Evolutionary conservation across 2,888 invertebrate genomes (phyloP).

Genomic region (Myopa tessellatipennis): DNA sequence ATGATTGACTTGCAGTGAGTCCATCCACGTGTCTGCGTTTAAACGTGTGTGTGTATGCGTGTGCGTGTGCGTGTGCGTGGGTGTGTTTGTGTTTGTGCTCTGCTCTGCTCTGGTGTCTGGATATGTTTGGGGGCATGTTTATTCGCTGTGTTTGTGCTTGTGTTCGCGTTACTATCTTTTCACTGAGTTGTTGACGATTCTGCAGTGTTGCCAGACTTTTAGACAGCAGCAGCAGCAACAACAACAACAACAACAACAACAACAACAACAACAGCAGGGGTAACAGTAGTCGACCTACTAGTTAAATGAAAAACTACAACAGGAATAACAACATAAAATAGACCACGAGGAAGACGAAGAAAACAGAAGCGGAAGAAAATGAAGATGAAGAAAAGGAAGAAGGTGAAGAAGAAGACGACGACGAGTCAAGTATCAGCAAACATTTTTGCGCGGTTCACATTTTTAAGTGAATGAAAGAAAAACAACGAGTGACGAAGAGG

Average conservation of each 20-base stretch:
- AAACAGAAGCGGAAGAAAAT: background rate
- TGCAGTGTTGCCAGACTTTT: constrained; percentile 13
- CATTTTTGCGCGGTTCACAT: constrained; percentile 6
- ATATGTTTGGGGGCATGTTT: no score
- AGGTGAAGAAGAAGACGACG: background rate
- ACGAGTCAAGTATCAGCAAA: background rate
- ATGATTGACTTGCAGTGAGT: background rate
- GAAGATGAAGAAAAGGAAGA: background rate
- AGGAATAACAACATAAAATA: background rate
- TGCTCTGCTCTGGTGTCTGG: no score
- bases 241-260: no score
- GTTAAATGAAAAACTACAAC: no score
- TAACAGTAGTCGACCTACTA: no score
- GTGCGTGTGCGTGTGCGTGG: background rate
- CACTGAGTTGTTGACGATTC: constrained; percentile 21
- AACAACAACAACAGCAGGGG: no score
- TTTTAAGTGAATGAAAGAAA: constrained; percentile 11
- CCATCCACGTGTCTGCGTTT: background rate
- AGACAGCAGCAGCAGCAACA: background rate
- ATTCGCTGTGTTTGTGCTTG: no score
- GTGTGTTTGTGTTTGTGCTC: no score
- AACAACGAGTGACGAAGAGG: background rate
- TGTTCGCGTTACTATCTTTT: background rate
- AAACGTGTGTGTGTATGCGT: background rate
- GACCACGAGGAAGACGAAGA: background rate